Evolutionary conservation across 1,140 invertebrate genomes (phyloP), one percentile per base, ranked within the genome.

Genomic region (Radopholus similis): DNA sequence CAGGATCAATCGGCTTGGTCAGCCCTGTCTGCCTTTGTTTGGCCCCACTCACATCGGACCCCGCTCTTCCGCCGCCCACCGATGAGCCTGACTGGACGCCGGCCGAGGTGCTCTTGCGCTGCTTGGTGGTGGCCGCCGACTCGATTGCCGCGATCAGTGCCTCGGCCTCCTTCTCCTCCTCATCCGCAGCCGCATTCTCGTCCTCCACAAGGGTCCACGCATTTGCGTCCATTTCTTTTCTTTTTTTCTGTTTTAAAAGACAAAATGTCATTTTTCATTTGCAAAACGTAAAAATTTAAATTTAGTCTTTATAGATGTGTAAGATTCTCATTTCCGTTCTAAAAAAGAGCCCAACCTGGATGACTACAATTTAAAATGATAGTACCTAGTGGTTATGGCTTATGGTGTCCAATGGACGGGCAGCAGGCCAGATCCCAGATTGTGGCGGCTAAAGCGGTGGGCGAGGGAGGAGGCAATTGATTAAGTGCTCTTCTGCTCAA

Each of bases 161-260:
- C 5, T 53, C 32, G 13, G 37, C 56, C 15, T 30, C 28, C 2
- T 18, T 21, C 13, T 34, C 47, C 6, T 49, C 32, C 35, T 71
- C 53, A 3, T 71, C 44, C 47, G 23, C 44, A 13, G 28, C 44
- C 26, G 38, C 59, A 56, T 65, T 64, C 58, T 76, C 63, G 18
- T 63, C 70, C 49, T 81, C 78, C 18, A 80, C 75, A 1, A 78
- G 47, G 56, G 77, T 69, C 76, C 76, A 78, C 2, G 76, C 78
- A 60, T 75, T 73, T 30, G 51, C 67, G 40, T 73, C 72, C 72
- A 73, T 73, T 35, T 56, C 1, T n/a, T n/a, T n/a, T n/a, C n/a
- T n/a, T n/a, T n/a, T n/a, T 47, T 21, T 18, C 44, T 47, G 44
- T 47, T 47, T 47, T 47, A 4, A 47, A 47, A 47, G 26, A 47